Evolutionary conservation across 2,888 invertebrate genomes (phyloP).

Genomic region (Protonemura montana): DNA sequence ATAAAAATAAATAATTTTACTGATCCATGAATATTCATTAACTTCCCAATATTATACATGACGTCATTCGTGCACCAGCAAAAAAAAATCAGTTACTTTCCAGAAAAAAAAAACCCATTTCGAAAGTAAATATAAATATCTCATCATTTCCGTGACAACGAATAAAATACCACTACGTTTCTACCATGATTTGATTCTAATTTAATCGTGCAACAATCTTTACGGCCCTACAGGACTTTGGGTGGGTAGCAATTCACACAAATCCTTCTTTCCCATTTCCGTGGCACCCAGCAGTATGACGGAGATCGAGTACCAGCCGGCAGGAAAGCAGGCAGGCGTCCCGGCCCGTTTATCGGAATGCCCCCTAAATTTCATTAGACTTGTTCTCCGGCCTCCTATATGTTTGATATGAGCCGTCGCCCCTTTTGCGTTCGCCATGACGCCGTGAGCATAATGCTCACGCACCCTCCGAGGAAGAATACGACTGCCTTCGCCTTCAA

Average conservation of each 20-base stretch:
- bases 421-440: background rate
- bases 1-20: background rate
- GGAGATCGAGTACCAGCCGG: background rate
- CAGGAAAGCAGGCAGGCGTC: constrained; percentile 1
- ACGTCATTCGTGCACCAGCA: background rate
- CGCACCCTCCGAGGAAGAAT: constrained; percentile 2
- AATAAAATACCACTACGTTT: background rate
- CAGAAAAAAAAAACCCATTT: background rate
- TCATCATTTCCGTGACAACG: constrained; percentile 7
- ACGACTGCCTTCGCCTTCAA: background rate
- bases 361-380: constrained; percentile 40
- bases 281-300: background rate
- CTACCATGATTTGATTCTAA: constrained; percentile 17
- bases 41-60: background rate
- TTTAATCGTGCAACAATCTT: background rate
- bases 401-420: constrained; percentile 29
- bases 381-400: constrained; percentile 35
- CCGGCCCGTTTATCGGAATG: constrained; percentile 27
- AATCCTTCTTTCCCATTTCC: constrained; percentile 34
- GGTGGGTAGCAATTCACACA: constrained; percentile 10
- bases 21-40: background rate
- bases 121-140: constrained; percentile 7
- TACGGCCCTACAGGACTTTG: background rate
- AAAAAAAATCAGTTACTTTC: background rate
- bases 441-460: background rate